These are phyloP conservation scores for Rhodeus uyekii DNA, from an alignment of 2,797 vertebrate species.

Conservation along the genomic window DNA sequence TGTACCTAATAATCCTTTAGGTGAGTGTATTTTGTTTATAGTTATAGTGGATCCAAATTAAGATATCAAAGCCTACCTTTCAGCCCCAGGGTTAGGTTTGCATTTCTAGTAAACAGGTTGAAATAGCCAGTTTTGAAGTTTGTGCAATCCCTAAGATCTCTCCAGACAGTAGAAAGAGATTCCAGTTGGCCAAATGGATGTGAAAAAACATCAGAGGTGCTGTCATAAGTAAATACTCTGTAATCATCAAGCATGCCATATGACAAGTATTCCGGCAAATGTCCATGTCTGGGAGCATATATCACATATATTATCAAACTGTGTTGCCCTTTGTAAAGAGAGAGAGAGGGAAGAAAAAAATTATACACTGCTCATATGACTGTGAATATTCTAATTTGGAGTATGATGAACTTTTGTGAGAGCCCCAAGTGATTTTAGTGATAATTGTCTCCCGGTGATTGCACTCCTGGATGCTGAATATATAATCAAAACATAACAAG, in stretches of 20 bases:
- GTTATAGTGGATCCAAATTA: not conserved
- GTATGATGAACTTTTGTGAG: not conserved
- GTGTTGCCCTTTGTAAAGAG: slow-evolving; percentile 15
- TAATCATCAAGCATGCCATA: slow-evolving; percentile 40
- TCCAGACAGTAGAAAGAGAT: slow-evolving; percentile 35
- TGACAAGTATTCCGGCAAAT: slow-evolving; percentile 39
- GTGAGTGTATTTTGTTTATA: not conserved
- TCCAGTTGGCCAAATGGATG: slow-evolving; percentile 13
- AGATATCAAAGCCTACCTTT: not conserved
- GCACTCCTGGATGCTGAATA: not conserved
- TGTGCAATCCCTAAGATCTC: slow-evolving; percentile 39
- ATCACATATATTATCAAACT: slow-evolving; percentile 43
- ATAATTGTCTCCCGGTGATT: not conserved
- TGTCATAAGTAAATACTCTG: slow-evolving; percentile 29
- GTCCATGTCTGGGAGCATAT: slow-evolving; percentile 12
- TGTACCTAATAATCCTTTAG: too few relatives aligned
- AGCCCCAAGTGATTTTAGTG: not conserved
- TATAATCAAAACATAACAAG: not conserved
- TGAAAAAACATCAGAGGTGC: slow-evolving; percentile 17
- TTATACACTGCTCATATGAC: not conserved
- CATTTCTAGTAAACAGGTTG: slow-evolving; percentile 28
- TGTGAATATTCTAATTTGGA: not conserved
- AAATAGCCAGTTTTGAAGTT: slow-evolving; percentile 47
- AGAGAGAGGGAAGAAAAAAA: not conserved
- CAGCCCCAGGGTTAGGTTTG: slow-evolving; percentile 29